Evolutionary conservation across 2,113 vertebrate species (phyloP), one percentile per base, ranked within the genome.

Genomic region (Myotis davidii): DNA sequence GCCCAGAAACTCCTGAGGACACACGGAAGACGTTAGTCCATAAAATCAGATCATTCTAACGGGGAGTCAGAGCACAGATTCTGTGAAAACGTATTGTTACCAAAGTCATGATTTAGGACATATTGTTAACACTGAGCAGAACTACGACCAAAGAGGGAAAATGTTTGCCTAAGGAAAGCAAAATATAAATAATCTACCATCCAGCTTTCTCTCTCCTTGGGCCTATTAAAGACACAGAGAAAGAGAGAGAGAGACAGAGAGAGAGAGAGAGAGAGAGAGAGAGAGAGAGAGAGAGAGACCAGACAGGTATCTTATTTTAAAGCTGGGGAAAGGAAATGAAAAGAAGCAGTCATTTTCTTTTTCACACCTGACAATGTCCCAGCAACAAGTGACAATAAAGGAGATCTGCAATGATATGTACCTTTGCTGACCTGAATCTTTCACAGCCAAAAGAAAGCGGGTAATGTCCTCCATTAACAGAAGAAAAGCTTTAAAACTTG

Each of bases 401-500:
- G 34, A 76, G 84, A 73, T 59, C 7, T 52, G 10, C 11, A 87
- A 37, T 34, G 37, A 93, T 48, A 67, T 8, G 9, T 61, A 86
- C 54, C n/a, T 77, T 85, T 89, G 45, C 11, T 89, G 67, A 89
- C 65, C 79, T 83, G 25, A 94, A 52, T 69, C 37, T 94, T 94
- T 67, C 52, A 77, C 20, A 48, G 32, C 79, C 72, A 39, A 45
- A 74, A 84, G 9, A 85, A 89, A 88, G 39, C 9, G 56, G 39
- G 18, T n/a, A 84, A 87, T 52, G 10, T 2, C 25, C 20, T 59
- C n/a, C 52, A 94, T 81, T 82, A 73, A n/a, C 27, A 93, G 32
- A 82, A 83, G 34, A 73, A 92, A 88, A 48, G 39, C 16, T 85
- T 83, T 77, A 79, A 93, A 93, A 92, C 73, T 74, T 76, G 39